phyloP scores from a whole-genome alignment of 2,113 vertebrate genomes.

The Epinephelus lanceolatus region DNA sequence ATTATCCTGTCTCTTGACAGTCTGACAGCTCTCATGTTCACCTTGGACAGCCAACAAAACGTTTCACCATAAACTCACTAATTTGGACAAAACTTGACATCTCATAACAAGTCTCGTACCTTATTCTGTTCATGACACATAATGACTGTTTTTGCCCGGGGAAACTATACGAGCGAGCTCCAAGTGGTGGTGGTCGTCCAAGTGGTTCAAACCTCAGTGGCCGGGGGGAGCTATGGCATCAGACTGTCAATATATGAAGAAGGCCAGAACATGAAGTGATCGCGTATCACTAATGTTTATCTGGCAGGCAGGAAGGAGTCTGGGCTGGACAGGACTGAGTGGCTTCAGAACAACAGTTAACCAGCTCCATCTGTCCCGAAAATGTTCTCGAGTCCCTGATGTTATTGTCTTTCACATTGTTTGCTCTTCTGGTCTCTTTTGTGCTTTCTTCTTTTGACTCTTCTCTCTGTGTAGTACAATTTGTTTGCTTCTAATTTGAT shows the following conservation, averaged over 20 bases:
- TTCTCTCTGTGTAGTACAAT: background rate
- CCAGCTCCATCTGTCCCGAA: conserved; percentile 55
- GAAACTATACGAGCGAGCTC: background rate
- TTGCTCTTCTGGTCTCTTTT: background rate
- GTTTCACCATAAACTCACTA: conserved; percentile 15
- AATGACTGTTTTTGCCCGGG: conserved; percentile 37
- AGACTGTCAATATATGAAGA: conserved; percentile 37
- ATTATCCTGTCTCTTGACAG: background rate
- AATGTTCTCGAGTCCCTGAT: conserved; percentile 6
- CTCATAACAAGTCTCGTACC: background rate
- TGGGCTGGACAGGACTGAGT: conserved; percentile 24
- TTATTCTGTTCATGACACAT: conserved; percentile 25
- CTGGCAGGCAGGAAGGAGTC: conserved; percentile 49
- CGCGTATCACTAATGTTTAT: conserved; percentile 54
- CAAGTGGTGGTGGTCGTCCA: conserved; percentile 49
- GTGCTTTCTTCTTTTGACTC: background rate
- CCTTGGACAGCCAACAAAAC: conserved; percentile 13
- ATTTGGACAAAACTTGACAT: conserved; percentile 17
- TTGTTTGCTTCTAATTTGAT: conserved; percentile 12
- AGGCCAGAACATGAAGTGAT: conserved; percentile 55
- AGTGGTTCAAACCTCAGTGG: conserved; percentile 37
- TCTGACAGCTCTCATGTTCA: conserved; percentile 27
- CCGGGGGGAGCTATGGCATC: background rate
- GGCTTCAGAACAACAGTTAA: conserved; percentile 53
- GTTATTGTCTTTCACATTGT: conserved; percentile 2